These are phyloP conservation scores for Thymelicus sylvestris DNA, from an alignment of 2,888 invertebrate species.

Conservation along the genomic window DNA sequence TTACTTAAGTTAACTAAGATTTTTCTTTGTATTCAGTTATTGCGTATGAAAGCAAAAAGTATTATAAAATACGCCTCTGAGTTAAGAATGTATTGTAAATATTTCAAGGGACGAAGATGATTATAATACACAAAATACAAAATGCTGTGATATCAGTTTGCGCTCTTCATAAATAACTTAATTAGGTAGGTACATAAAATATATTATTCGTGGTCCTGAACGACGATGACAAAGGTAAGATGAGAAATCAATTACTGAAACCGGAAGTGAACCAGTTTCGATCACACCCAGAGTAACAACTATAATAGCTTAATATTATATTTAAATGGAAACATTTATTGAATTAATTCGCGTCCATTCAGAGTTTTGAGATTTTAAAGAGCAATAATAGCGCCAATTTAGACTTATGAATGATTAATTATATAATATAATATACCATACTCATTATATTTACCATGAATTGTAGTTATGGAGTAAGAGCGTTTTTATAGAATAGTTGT, in stretches of 20 bases:
- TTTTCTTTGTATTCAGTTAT: slow-evolving; percentile 14
- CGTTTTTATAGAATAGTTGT: slow-evolving; percentile 54
- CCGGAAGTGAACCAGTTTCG: background rate
- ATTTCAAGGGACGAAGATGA: slow-evolving; percentile 57
- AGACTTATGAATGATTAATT: slow-evolving; percentile 61
- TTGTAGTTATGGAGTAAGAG: slow-evolving; percentile 41
- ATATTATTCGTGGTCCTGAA: background rate
- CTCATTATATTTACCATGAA: slow-evolving; percentile 5
- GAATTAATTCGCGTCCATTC: slow-evolving; percentile 43
- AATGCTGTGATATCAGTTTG: slow-evolving; percentile 83
- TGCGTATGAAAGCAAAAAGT: slow-evolving; percentile 20
- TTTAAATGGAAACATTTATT: slow-evolving; percentile 15
- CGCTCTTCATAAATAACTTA: slow-evolving; percentile 49
- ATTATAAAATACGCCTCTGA: slow-evolving; percentile 36
- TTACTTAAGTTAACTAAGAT: slow-evolving; percentile 37
- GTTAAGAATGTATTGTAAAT: slow-evolving; percentile 48
- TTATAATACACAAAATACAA: slow-evolving; percentile 68
- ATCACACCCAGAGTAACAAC: background rate
- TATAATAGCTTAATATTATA: slow-evolving; percentile 14
- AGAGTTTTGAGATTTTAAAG: slow-evolving; percentile 53
- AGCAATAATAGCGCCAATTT: slow-evolving; percentile 81
- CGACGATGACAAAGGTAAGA: slow-evolving; percentile 3
- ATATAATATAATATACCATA: slow-evolving; percentile 45
- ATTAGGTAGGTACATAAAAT: slow-evolving; percentile 33
- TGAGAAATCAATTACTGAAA: background rate